A percentile compares a stretch with the other conserved stretches of the same genome.
Conservation (phyloP, 1,140 invertebrate species). For the Plectrocnemia conspersa region DNA sequence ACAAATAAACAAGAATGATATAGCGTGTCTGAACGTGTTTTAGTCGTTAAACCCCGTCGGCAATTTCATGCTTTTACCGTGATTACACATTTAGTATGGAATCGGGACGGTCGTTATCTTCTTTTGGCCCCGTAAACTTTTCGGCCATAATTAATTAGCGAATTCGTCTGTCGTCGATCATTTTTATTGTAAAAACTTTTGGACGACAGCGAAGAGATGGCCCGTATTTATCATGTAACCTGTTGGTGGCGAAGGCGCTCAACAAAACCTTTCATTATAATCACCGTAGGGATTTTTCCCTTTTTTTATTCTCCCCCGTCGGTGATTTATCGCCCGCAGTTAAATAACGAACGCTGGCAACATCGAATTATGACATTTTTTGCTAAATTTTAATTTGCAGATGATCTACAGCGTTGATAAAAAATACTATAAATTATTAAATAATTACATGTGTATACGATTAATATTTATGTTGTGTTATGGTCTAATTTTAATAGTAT, state of each 20-base stretch:
- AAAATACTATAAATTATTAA: no score
- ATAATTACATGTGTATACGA: no score
- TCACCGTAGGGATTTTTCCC: slow-evolving; percentile 16
- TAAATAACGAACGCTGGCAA: not conserved
- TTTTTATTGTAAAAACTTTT: slow-evolving; percentile 32
- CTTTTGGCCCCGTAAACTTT: not conserved
- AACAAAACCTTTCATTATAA: slow-evolving; percentile 27
- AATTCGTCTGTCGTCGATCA: slow-evolving; percentile 29
- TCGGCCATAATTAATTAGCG: slow-evolving; percentile 28
- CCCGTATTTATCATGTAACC: slow-evolving; percentile 33
- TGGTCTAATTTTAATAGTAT: no score
- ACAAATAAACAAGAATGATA: no score
- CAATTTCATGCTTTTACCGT: no score
- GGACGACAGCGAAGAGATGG: slow-evolving; percentile 29
- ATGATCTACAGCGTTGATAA: no score
- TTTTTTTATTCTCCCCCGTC: no score
- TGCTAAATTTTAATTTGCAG: slow-evolving; percentile 7
- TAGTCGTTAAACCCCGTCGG: no score
- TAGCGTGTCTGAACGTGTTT: no score
- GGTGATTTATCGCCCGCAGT: slow-evolving; percentile 14
- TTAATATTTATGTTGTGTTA: no score
- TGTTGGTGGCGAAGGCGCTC: slow-evolving; percentile 25
- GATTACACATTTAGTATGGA: no score
- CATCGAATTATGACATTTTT: slow-evolving; percentile 12
- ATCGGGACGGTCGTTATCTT: no score